These are phyloP conservation scores for Xanthia togata DNA, from an alignment of 2,888 invertebrate species.

Conservation along the genomic window DNA sequence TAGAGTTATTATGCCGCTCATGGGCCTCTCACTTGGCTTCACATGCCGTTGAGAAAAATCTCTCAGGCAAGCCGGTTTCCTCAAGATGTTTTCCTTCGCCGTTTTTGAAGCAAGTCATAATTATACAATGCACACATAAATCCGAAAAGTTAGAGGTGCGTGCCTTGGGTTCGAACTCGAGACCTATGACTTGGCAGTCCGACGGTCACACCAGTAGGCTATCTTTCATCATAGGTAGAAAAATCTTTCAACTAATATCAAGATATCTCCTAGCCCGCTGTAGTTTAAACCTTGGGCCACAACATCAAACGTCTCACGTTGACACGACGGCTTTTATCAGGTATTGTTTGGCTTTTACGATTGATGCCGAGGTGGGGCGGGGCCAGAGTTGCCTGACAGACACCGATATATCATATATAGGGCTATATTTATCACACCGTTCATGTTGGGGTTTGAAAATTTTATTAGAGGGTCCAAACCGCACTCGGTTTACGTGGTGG, in stretches of 20 bases:
- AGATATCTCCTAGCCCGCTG: not conserved
- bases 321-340: conserved; percentile 86
- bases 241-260: not conserved
- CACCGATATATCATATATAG: conserved; percentile 53
- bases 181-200: too few species aligned
- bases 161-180: too few species aligned
- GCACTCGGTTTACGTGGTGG: not conserved
- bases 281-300: conserved; percentile 63
- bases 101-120: too few species aligned
- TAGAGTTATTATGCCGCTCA: too few species aligned
- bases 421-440: conserved; percentile 40
- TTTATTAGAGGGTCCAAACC: not conserved
- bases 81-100: too few species aligned
- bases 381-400: conserved; percentile 56
- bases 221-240: too few species aligned
- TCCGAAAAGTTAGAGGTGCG: too few species aligned
- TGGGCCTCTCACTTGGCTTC: too few species aligned
- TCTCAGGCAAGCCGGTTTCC: too few species aligned
- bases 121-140: too few species aligned
- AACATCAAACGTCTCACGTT: conserved; percentile 75
- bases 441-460: conserved; percentile 6
- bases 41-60: too few species aligned
- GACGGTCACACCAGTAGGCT: too few species aligned
- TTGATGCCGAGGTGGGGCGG: conserved; percentile 73
- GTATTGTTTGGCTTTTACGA: conserved; percentile 86